Percentiles rank a stretch among this genome's conserved stretches.
These are phyloP conservation scores for Pteromalus puparum DNA, from an alignment of 1,140 invertebrate species.

Conservation along the genomic window DNA sequence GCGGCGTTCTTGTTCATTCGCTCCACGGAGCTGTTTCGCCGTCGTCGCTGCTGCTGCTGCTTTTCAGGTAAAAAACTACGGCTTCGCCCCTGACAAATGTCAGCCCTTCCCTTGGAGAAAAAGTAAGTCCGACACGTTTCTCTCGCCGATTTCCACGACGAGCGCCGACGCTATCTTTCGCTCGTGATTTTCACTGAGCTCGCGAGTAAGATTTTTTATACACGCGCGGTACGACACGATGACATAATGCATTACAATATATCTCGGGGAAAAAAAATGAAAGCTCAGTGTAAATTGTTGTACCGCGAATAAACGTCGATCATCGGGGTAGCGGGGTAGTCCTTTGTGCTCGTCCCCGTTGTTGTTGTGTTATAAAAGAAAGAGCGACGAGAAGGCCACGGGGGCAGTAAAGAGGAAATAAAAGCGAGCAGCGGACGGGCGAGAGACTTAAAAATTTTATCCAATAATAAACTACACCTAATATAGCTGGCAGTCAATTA, in stretches of 20 bases:
- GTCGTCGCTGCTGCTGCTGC: not conserved
- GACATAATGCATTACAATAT: not conserved
- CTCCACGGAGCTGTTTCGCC: not conserved
- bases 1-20: constrained; percentile 29
- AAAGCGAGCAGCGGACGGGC: not conserved
- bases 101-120: not conserved
- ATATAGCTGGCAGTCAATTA: constrained; percentile 35
- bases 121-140: constrained; percentile 20
- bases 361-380: not conserved
- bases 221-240: too few relatives aligned
- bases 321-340: not conserved
- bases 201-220: not conserved
- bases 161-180: not conserved
- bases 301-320: not conserved
- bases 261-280: not conserved
- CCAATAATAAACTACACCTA: constrained; percentile 1
- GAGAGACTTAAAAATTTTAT: not conserved
- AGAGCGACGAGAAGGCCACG: not conserved
- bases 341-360: not conserved
- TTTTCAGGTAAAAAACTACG: constrained; percentile 14
- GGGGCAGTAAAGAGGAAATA: not conserved
- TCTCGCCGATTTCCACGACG: not conserved
- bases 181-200: constrained; percentile 1
- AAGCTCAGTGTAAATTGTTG: not conserved
- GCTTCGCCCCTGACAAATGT: constrained; percentile 18